Conservation (phyloP, 2,113 vertebrate genomes). For the Anhinga rufa region DNA sequence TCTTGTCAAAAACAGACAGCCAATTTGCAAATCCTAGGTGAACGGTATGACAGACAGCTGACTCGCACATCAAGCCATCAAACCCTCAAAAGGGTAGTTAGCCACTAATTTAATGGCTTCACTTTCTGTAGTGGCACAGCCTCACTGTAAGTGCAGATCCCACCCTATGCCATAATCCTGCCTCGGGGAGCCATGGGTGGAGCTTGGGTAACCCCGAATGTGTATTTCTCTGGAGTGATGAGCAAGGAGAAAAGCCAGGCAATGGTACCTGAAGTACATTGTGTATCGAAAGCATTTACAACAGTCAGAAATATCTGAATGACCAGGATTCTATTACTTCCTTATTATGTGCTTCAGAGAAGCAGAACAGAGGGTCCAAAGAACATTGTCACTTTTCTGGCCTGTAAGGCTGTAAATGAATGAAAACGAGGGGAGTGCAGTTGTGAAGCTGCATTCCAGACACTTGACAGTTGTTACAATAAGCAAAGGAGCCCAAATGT, state of each 20-base stretch:
- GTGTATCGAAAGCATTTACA: neutral
- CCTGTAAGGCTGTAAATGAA: neutral
- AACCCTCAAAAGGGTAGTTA: neutral
- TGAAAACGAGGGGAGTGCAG: neutral
- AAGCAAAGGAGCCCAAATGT: neutral
- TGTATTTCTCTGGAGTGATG: neutral
- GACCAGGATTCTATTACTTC: neutral
- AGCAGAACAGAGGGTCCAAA: neutral
- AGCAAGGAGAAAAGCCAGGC: neutral
- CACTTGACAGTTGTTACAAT: neutral
- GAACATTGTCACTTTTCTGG: neutral
- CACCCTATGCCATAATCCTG: neutral
- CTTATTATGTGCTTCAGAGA: neutral
- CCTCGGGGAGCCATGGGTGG: neutral
- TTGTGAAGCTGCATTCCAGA: neutral
- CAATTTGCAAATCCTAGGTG: slow-evolving; percentile 28
- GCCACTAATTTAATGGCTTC: neutral
- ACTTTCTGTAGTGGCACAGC: neutral
- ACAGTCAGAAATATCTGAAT: neutral
- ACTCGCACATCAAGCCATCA: neutral
- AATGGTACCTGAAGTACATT: neutral
- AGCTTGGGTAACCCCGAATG: neutral
- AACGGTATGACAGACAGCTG: neutral
- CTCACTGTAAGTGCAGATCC: neutral
- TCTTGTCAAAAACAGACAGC: neutral